Percentiles rank a stretch among this genome's conserved stretches.
Evolutionary conservation across 30 jellyfish, hydroid and myxozoan genomes (phyloP).

Genomic region (Aurelia coerulea): DNA sequence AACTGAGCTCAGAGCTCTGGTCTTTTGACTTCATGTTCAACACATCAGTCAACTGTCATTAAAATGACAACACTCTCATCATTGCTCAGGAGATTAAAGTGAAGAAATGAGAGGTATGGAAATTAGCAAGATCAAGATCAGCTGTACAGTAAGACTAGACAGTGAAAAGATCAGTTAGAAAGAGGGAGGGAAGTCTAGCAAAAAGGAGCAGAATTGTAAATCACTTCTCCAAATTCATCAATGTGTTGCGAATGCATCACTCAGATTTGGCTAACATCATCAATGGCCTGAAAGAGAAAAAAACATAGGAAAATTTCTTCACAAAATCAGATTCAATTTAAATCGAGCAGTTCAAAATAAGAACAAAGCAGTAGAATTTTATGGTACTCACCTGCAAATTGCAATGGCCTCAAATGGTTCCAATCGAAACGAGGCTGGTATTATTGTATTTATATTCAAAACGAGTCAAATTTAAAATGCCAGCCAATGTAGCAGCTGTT

Average conservation of each 20-base stretch:
- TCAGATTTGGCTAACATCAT: slow-evolving; percentile 45
- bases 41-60: too few species aligned
- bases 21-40: too few species aligned
- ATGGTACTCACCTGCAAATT: not conserved
- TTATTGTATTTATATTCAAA: not conserved
- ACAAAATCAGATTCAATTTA: too few species aligned
- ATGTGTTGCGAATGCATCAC: not conserved
- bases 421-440: not conserved
- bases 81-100: too few species aligned
- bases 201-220: not conserved
- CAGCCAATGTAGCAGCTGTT: not conserved
- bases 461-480: not conserved
- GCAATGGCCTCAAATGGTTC: not conserved
- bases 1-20: too few species aligned
- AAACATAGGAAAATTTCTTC: too few species aligned
- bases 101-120: too few species aligned
- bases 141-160: too few species aligned
- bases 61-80: too few species aligned
- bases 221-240: slow-evolving; percentile 38
- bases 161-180: too few species aligned
- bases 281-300: slow-evolving; percentile 13
- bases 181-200: too few species aligned
- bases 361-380: not conserved
- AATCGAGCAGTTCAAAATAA: not conserved
- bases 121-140: too few species aligned